Base-by-base conservation (phyloP, 2,113 vertebrate genomes). In the Cochlearius cochlearius region DNA sequence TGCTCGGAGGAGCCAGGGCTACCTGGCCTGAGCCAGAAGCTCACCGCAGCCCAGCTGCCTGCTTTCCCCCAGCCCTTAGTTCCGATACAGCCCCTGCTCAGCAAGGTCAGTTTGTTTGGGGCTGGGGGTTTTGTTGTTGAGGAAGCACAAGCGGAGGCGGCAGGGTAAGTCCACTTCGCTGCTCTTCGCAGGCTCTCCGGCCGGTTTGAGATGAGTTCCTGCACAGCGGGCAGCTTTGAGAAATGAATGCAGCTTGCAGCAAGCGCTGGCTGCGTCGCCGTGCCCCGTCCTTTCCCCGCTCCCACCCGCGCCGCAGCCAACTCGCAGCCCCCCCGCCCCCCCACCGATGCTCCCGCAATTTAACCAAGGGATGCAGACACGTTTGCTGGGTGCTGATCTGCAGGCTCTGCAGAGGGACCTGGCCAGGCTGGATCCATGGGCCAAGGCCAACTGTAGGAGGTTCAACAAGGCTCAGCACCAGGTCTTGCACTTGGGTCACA, bases 111-210 rank as follows among this genome's bases (percentile, higher is more conserved):
- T 52, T 49, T 79, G 41, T 81, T 91, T 66, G 75, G 63, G n/a
- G 0, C 10, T 55, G 15, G 85, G 80, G 58, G 71, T 63, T 77
- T 80, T n/a, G 52, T 56, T 74, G 58, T 39, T 8, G 34, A 66
- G 36, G 94, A 90, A 93, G 90, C 76, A 93, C 74, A 86, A 94
- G 50, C 66, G 12, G 41, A 78, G 83, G 83, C 62, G 81, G 59
- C 63, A 94, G 90, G 94, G 94, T 89, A 96, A 94, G 59, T 90
- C 81, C 73, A 93, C 69, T 29, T 26, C 4, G 26, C 53, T 64
- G 93, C 94, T 91, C 72, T 71, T 19, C 67, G 81, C 59, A 19
- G 32, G 39, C 75, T 84, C 27, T 39, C 21, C 6, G 53, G 80
- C 62, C 34, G 11, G 8, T 34, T 52, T 64, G 29, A 84, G 84